Percentiles rank a stretch among this genome's conserved stretches.
Evolutionary conservation across 2,888 invertebrate genomes (phyloP).

Genomic region (Caradrina clavipalpis): DNA sequence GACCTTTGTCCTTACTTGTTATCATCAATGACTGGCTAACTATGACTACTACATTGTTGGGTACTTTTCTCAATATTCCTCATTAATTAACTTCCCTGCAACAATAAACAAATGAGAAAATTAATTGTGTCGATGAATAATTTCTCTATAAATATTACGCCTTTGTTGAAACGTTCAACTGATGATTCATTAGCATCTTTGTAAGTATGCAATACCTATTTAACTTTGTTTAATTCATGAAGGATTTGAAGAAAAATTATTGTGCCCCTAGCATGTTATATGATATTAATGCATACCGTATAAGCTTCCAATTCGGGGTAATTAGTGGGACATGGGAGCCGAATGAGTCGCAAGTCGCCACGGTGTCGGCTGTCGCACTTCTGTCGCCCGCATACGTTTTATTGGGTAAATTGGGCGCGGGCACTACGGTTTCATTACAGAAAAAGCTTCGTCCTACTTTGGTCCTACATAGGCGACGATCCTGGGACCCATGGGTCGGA

Average conservation of each 20-base stretch:
- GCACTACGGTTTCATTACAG: conserved; percentile 77
- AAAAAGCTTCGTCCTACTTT: conserved; percentile 78
- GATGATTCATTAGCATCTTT: conserved; percentile 52
- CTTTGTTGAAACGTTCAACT: conserved; percentile 42
- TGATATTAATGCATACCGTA: conserved; percentile 72
- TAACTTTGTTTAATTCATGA: conserved; percentile 41
- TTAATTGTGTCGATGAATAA: conserved; percentile 52
- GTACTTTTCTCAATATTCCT: conserved; percentile 29
- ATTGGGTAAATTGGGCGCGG: conserved; percentile 86
- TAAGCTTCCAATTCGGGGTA: conserved; percentile 82
- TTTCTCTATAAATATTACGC: conserved; percentile 53
- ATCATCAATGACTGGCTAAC: conserved; percentile 29
- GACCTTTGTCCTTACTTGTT: conserved; percentile 7
- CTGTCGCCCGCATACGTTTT: conserved; percentile 86
- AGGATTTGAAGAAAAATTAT: conserved; percentile 29
- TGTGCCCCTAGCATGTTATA: conserved; percentile 55
- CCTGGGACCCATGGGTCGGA: conserved; percentile 79
- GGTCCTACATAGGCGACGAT: conserved; percentile 66
- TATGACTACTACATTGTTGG: conserved; percentile 21
- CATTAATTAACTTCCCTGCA: conserved; percentile 25
- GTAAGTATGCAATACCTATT: conserved; percentile 24
- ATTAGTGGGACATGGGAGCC: conserved; percentile 80
- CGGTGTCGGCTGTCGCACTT: conserved; percentile 70
- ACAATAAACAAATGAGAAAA: conserved; percentile 42
- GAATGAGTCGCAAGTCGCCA: conserved; percentile 69